Evolutionary conservation across 2,797 vertebrate genomes (phyloP).

Genomic region (Sitta carolinensis): DNA sequence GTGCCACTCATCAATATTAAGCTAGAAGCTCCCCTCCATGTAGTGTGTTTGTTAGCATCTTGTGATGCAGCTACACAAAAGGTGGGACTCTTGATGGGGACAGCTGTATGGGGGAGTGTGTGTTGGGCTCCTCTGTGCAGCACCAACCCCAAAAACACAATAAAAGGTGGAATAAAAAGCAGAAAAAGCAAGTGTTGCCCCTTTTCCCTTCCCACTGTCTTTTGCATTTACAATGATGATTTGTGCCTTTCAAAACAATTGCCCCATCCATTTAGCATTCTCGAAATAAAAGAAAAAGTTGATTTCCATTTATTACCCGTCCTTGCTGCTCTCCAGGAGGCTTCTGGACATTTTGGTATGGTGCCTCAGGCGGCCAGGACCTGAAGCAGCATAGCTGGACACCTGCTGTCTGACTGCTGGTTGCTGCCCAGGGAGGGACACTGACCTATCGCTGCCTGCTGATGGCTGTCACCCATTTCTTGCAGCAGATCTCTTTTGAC

Average conservation of each 20-base stretch:
- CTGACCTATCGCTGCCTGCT: not conserved
- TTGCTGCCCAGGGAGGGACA: not conserved
- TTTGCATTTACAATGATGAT: not conserved
- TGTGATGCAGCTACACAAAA: not conserved
- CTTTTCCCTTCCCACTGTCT: not conserved
- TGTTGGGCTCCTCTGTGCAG: not conserved
- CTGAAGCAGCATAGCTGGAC: not conserved
- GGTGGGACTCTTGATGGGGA: not conserved
- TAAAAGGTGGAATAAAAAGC: not conserved
- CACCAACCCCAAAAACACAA: not conserved
- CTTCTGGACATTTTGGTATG: not conserved
- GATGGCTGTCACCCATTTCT: not conserved
- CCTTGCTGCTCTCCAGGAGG: not conserved
- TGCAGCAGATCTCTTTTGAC: fast-evolving
- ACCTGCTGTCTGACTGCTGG: not conserved
- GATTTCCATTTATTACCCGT: not conserved
- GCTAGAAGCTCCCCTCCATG: not conserved
- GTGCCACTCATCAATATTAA: not conserved
- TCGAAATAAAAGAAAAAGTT: not conserved
- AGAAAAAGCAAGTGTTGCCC: not conserved
- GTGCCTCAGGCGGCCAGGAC: not conserved
- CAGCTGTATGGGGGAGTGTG: fast-evolving
- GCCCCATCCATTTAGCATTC: not conserved
- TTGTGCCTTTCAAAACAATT: not conserved
- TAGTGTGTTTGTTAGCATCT: not conserved